Conservation (phyloP, 1,140 invertebrate genomes). For the Lysiphlebus fabarum region DNA sequence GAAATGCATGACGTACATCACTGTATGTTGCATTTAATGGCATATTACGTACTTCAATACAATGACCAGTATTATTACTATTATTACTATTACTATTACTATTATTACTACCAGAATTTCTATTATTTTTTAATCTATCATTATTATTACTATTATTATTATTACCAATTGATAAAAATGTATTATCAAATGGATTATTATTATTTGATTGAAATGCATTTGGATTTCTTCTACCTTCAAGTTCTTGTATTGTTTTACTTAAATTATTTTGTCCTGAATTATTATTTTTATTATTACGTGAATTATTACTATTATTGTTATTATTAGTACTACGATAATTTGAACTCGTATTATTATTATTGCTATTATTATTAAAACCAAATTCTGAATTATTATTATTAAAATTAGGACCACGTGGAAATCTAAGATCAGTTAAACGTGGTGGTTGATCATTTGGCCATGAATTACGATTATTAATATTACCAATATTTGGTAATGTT, state of each 20-base stretch:
- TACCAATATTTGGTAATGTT: slow-evolving; percentile 11
- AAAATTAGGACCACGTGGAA: slow-evolving; percentile 34
- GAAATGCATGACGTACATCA: slow-evolving; percentile 79
- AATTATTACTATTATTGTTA: slow-evolving; percentile 3
- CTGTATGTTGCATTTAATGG: slow-evolving; percentile 67
- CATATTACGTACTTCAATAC: slow-evolving; percentile 70
- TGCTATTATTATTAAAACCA: slow-evolving; percentile 4
- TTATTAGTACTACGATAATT: not conserved
- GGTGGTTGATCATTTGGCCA: slow-evolving; percentile 36
- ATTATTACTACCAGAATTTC: slow-evolving; percentile 27
- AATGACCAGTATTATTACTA: slow-evolving; percentile 53
- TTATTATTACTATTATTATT: slow-evolving; percentile 27
- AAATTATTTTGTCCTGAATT: slow-evolving; percentile 54
- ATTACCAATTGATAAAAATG: slow-evolving; percentile 24
- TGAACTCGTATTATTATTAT: slow-evolving; percentile 27
- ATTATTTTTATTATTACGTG: slow-evolving; percentile 17
- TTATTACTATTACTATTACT: slow-evolving; percentile 54
- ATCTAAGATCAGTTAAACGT: slow-evolving; percentile 35
- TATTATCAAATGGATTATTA: not conserved
- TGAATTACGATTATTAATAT: slow-evolving; percentile 21
- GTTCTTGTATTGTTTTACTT: slow-evolving; percentile 52
- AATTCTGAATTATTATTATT: slow-evolving; percentile 12
- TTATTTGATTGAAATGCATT: slow-evolving; percentile 56
- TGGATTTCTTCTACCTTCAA: slow-evolving; percentile 61
- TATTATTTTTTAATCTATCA: slow-evolving; percentile 28